Evolutionary conservation across 2,888 invertebrate genomes (phyloP).

Genomic region (Lapara coniferarum): DNA sequence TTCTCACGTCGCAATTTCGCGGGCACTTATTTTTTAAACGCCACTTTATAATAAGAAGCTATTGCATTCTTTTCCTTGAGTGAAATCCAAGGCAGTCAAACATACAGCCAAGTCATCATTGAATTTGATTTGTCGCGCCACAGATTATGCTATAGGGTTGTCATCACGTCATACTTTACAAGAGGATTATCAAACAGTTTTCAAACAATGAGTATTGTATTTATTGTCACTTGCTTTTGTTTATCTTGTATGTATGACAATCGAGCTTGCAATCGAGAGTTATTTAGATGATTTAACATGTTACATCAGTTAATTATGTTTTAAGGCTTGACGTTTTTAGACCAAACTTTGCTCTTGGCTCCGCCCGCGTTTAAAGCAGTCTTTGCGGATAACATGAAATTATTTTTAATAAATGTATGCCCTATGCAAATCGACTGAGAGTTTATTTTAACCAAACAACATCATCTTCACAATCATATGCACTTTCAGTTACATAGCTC

Average conservation of each 20-base stretch:
- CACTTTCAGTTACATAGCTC: no score
- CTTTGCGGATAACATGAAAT: no score
- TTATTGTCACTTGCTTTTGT: neutral
- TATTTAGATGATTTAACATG: neutral
- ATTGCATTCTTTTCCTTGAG: conserved; percentile 4
- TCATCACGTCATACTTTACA: conserved; percentile 8
- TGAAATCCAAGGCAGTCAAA: conserved; percentile 9
- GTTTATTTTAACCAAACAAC: no score
- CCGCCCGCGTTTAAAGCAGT: no score
- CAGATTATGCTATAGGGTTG: conserved; percentile 12
- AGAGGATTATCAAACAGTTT: neutral
- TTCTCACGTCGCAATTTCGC: neutral
- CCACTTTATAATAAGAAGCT: neutral
- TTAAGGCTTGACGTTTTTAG: no score
- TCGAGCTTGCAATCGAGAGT: neutral
- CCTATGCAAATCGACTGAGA: no score
- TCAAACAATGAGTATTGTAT: neutral
- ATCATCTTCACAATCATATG: no score
- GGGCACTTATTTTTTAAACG: neutral
- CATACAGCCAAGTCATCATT: conserved; percentile 18
- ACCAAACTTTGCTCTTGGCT: no score
- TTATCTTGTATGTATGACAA: neutral
- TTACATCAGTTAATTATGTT: neutral
- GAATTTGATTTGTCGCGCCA: conserved; percentile 21
- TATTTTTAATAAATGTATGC: no score